Base-by-base conservation (phyloP, 1,140 invertebrate genomes). In the Eriocheir sinensis region DNA sequence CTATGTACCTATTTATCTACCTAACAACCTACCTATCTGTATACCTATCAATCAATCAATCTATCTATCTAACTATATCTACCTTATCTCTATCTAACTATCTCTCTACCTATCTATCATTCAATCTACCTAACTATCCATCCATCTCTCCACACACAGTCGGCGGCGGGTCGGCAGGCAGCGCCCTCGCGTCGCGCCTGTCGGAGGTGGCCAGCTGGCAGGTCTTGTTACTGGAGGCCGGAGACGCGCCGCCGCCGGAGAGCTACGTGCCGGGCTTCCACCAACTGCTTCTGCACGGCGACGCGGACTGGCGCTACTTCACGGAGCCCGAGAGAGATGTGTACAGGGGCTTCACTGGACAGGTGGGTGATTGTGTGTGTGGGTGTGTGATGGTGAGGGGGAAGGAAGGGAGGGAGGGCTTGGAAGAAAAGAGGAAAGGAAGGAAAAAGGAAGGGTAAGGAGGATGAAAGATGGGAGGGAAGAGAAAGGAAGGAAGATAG, bases 141-240 rank as follows among this genome's bases (percentile, higher is more conserved):
- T 38, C 48, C 30, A n/a, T 89, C 41, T 38, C 48, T 27, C 40
- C 21, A 38, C 17, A 2, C 40, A 21, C 91, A 95, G 97, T 99
- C 0, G 98, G 98, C 0, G 98, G 97, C 6, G 99, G 99, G 0
- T 98, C 98, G 0, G 98, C 98, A 2, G 99, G 99, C 3, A 97
- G 98, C 0, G 98, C 99, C 0, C 93, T 99, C 2, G 98, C 98
- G 0, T 98, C 98, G 93, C 97, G 99, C 48, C 97, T 99, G 0
- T 98, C 98, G 0, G 98, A 98, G 96, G 97, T 98, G 53, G 97
- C 97, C 0, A 97, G 98, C 32, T 98, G 98, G 98, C 98, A 97
- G 90, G 98, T 99, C 0, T 96, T 99, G 32, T 96, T 99, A 3
- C 95, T 99, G 34, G 99, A 99, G 97, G 98, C 98, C 0, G 99